phyloP scores from a whole-genome alignment of 2,113 vertebrate genomes.

The Nipponia nippon region DNA sequence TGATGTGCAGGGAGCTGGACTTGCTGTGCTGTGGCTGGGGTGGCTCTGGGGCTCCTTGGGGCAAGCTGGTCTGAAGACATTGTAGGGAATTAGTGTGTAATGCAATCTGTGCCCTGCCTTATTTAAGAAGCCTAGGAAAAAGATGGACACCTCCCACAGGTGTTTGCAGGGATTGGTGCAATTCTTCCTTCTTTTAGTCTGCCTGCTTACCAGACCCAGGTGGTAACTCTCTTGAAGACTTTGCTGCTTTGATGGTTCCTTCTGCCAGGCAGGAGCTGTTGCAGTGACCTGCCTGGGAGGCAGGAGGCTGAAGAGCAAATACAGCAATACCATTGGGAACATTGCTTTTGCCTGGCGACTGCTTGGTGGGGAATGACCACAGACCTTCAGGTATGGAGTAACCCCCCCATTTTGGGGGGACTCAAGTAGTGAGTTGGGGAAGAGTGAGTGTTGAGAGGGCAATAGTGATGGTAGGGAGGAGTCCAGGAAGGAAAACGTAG shows the following conservation, averaged over 20 bases:
- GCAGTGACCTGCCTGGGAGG: background rate
- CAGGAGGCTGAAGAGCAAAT: background rate
- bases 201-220: background rate
- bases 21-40: background rate
- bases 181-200: background rate
- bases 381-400: background rate
- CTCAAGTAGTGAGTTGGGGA: background rate
- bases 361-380: background rate
- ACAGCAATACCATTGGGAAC: background rate
- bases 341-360: background rate
- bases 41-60: background rate
- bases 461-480: background rate
- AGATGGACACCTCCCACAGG: background rate
- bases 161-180: background rate
- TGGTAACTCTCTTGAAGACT: background rate
- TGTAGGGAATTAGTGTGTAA: background rate
- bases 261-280: background rate
- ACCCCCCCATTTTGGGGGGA: background rate
- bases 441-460: background rate
- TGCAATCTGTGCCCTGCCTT: background rate
- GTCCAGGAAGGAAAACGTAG: background rate
- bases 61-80: background rate
- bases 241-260: background rate
- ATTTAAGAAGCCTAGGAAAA: background rate
- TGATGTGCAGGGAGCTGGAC: background rate